phyloP scores from a whole-genome alignment of 1,140 invertebrate species.

The Procambarus virginalis region DNA sequence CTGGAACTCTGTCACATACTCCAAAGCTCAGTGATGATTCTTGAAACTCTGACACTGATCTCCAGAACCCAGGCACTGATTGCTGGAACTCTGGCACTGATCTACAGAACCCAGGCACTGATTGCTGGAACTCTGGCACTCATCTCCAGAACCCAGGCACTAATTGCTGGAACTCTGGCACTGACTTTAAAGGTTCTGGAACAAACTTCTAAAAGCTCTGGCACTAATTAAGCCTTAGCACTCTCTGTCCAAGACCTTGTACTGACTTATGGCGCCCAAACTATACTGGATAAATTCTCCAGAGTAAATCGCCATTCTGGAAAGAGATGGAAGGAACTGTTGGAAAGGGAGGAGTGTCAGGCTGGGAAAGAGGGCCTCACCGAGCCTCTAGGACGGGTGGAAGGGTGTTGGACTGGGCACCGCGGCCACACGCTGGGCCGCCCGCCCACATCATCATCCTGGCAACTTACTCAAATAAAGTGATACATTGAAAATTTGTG shows the following conservation, averaged over 20 bases:
- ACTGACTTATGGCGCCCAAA: neutral
- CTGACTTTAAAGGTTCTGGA: too few relatives aligned
- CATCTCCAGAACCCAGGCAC: too few relatives aligned
- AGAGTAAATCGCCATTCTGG: neutral
- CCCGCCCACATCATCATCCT: constrained; percentile 34
- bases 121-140: neutral
- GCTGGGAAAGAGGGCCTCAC: neutral
- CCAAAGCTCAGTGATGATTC: too few relatives aligned
- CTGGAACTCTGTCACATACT: too few relatives aligned
- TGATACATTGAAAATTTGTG: constrained; percentile 42
- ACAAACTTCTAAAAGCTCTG: too few relatives aligned
- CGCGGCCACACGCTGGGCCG: neutral
- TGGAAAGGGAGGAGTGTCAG: neutral
- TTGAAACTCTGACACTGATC: too few relatives aligned
- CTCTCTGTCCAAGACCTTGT: neutral
- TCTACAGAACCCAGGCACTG: neutral
- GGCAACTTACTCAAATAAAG: constrained; percentile 61
- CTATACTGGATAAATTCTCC: neutral
- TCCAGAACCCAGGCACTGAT: too few relatives aligned
- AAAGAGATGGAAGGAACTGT: neutral
- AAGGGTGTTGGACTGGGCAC: neutral
- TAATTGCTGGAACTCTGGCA: too few relatives aligned
- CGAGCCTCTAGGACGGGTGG: neutral
- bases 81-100: neutral
- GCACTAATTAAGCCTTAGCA: too few relatives aligned